Evolutionary conservation across 53 echinoderm and acorn worm genomes (phyloP).

Genomic region (Pentamera pediparva): DNA sequence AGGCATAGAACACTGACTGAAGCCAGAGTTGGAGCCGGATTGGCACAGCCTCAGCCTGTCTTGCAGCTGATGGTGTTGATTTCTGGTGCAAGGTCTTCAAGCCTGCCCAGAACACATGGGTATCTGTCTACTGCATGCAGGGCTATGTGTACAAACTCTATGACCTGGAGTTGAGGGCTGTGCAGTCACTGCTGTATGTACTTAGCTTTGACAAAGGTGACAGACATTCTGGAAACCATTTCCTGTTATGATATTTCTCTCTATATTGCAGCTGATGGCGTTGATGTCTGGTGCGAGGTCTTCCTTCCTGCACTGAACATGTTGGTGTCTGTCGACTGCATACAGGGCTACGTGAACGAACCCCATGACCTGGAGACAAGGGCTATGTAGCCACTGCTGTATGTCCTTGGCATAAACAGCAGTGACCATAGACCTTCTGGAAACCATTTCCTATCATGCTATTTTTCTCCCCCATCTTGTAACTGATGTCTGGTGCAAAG

Average conservation of each 20-base stretch:
- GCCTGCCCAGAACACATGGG: slow-evolving; percentile 52
- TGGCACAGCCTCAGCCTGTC: too few species aligned
- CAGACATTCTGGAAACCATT: too few species aligned
- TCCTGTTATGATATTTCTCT: too few species aligned
- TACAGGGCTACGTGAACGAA: slow-evolving; percentile 50
- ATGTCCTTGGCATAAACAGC: slow-evolving; percentile 72
- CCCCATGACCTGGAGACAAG: slow-evolving; percentile 55
- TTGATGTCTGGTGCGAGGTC: slow-evolving; percentile 82
- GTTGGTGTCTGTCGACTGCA: slow-evolving; percentile 79
- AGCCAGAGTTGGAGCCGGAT: too few species aligned
- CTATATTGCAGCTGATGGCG: slow-evolving; percentile 27
- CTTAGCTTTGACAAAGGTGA: slow-evolving; percentile 77
- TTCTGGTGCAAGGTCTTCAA: slow-evolving; percentile 78
- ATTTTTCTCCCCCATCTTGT: too few species aligned
- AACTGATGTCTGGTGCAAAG: slow-evolving; percentile 78
- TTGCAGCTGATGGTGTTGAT: slow-evolving; percentile 41
- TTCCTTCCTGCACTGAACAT: slow-evolving; percentile 43
- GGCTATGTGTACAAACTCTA: slow-evolving; percentile 56
- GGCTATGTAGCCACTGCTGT: slow-evolving; percentile 71
- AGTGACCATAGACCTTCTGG: too few species aligned
- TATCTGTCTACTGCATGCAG: slow-evolving; percentile 65
- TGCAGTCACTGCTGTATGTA: slow-evolving; percentile 69
- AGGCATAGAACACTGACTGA: too few species aligned
- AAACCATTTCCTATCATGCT: too few species aligned
- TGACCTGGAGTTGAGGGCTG: slow-evolving; percentile 57